Conservation (phyloP, 1,140 invertebrate species). For the Lordiphosa collinella region DNA sequence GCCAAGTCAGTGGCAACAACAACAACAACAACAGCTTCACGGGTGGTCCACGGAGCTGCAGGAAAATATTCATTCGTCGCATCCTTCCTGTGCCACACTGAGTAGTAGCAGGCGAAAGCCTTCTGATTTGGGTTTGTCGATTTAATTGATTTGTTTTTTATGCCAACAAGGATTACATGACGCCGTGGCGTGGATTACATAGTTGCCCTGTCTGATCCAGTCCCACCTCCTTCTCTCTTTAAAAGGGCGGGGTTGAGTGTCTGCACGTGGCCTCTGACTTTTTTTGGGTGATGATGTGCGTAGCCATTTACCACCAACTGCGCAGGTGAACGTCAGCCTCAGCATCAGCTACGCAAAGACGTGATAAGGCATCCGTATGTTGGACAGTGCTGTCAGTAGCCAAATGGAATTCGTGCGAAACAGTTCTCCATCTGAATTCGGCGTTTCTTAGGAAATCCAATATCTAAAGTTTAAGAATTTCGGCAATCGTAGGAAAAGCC, state of each 20-base stretch:
- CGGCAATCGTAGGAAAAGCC: no score
- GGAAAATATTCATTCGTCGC: slow-evolving; percentile 79
- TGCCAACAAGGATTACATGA: slow-evolving; percentile 75
- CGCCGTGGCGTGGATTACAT: slow-evolving; percentile 65
- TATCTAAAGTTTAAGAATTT: no score
- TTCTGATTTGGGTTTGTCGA: slow-evolving; percentile 54
- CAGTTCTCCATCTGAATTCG: no score
- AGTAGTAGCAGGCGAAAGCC: slow-evolving; percentile 22
- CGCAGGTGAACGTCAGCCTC: slow-evolving; percentile 60
- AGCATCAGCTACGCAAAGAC: slow-evolving; percentile 11
- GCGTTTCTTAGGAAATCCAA: no score
- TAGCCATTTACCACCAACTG: slow-evolving; percentile 68
- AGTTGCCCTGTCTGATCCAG: slow-evolving; percentile 28
- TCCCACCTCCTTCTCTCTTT: not conserved
- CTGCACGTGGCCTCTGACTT: slow-evolving; percentile 64
- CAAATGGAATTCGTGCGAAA: no score
- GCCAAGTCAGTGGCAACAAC: slow-evolving; percentile 20
- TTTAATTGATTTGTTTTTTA: slow-evolving; percentile 80
- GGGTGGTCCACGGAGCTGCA: slow-evolving; percentile 46
- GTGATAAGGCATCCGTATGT: slow-evolving; percentile 18
- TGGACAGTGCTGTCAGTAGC: no score
- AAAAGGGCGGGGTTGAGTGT: slow-evolving; percentile 47
- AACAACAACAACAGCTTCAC: slow-evolving; percentile 55
- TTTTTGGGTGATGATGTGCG: slow-evolving; percentile 21
- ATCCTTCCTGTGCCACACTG: slow-evolving; percentile 68